Percentiles rank a stretch among this genome's conserved stretches.
Conservation (phyloP, 2,888 invertebrate genomes). For the Ethmia dodecea region DNA sequence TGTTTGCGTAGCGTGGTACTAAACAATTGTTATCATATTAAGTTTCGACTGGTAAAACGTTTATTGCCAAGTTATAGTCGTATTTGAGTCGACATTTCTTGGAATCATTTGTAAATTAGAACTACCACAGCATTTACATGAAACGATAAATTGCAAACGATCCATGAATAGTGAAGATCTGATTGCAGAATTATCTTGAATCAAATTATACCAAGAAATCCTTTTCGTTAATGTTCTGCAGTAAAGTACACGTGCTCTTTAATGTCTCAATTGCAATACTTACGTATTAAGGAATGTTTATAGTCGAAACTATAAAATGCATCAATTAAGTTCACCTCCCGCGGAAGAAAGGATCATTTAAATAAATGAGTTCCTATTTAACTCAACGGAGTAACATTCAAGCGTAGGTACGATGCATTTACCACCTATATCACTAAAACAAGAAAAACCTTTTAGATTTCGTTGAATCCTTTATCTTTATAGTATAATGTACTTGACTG, state of each 20-base stretch:
- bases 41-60: slow-evolving; percentile 36
- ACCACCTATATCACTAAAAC: slow-evolving; percentile 13
- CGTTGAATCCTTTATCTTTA: neutral
- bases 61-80: slow-evolving; percentile 31
- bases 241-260: slow-evolving; percentile 8
- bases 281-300: slow-evolving; percentile 26
- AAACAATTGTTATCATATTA: slow-evolving; percentile 39
- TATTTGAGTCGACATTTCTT: too few relatives aligned
- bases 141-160: too few relatives aligned
- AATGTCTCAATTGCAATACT: slow-evolving; percentile 9
- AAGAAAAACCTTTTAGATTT: slow-evolving; percentile 8
- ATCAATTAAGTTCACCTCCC: slow-evolving; percentile 27
- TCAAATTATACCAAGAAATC: too few relatives aligned
- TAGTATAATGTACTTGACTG: slow-evolving; percentile 1
- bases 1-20: slow-evolving; percentile 33
- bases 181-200: too few relatives aligned
- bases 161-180: too few relatives aligned
- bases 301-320: slow-evolving; percentile 33
- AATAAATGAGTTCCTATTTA: slow-evolving; percentile 18
- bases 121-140: too few relatives aligned
- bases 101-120: too few relatives aligned
- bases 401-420: slow-evolving; percentile 13
- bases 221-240: too few relatives aligned
- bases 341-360: slow-evolving; percentile 27
- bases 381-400: slow-evolving; percentile 22